These are phyloP conservation scores for Sparidentex hasta DNA, from an alignment of 2,797 vertebrate species.

Conservation along the genomic window DNA sequence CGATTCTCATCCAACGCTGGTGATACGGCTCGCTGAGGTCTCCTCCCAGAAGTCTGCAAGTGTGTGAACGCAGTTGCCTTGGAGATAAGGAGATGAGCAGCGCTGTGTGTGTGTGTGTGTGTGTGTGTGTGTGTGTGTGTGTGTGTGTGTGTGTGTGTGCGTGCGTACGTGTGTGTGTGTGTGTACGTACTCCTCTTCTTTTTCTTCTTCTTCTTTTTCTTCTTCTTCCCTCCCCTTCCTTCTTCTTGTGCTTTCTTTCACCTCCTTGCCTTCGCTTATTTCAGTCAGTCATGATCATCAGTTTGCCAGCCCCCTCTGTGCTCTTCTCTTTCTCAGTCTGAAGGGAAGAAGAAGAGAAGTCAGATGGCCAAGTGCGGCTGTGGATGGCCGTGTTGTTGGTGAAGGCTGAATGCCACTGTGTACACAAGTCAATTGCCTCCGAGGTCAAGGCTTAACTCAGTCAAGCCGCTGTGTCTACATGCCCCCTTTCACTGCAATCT, in stretches of 20 bases:
- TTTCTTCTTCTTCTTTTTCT: conserved; percentile 23
- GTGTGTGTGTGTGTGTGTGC: conserved; percentile 42
- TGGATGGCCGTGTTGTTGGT: conserved; percentile 44
- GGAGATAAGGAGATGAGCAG: conserved; percentile 77
- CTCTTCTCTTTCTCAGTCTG: conserved; percentile 71
- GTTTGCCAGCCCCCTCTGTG: conserved; percentile 44
- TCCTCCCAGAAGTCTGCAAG: conserved; percentile 73
- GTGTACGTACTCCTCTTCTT: conserved; percentile 42
- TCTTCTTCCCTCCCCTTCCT: conserved; percentile 45
- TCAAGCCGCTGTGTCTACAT: conserved; percentile 47
- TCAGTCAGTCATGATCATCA: conserved; percentile 73
- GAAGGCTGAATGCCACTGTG: conserved; percentile 52
- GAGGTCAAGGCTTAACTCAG: conserved; percentile 65
- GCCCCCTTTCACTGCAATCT: conserved; percentile 48
- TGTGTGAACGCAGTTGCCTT: conserved; percentile 81
- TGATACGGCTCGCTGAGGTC: conserved; percentile 62
- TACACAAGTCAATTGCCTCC: conserved; percentile 57
- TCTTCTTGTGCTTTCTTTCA: conserved; percentile 56
- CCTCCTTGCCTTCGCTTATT: conserved; percentile 62
- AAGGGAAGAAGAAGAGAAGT: conserved; percentile 59
- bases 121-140: conserved; percentile 24
- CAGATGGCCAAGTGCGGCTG: conserved; percentile 34
- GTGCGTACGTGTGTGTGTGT: conserved; percentile 11
- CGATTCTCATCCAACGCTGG: conserved; percentile 60
- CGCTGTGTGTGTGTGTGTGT: conserved; percentile 35